Evolutionary conservation across 2,888 invertebrate genomes (phyloP).

Genomic region (Drosophila pegasa): DNA sequence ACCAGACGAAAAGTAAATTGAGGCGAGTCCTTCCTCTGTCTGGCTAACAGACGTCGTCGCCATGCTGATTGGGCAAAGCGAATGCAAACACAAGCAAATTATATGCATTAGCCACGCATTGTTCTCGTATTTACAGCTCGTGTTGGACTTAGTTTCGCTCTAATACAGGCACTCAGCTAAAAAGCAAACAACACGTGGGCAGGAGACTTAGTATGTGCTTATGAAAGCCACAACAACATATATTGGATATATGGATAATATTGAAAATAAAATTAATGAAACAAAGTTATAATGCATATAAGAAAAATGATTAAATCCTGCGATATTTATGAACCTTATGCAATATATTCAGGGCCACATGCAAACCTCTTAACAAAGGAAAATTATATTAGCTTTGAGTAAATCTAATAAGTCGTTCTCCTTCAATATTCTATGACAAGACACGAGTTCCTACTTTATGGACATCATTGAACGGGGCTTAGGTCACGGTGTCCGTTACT

Average conservation of each 20-base stretch:
- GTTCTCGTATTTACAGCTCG: slow-evolving; percentile 14
- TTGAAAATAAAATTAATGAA: too few relatives aligned
- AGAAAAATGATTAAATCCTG: too few relatives aligned
- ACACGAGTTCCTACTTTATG: neutral
- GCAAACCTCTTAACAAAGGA: too few relatives aligned
- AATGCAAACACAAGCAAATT: neutral
- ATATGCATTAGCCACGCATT: slow-evolving; percentile 23
- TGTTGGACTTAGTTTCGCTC: slow-evolving; percentile 19
- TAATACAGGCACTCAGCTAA: slow-evolving; percentile 47
- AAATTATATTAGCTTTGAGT: neutral
- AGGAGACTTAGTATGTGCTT: neutral
- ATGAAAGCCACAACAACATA: neutral
- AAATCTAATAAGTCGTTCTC: neutral
- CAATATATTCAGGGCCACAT: too few relatives aligned
- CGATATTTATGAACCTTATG: accelerated
- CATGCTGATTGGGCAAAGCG: neutral
- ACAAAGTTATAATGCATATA: too few relatives aligned
- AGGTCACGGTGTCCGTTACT: neutral
- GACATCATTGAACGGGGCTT: neutral
- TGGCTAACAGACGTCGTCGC: too few relatives aligned
- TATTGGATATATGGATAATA: too few relatives aligned
- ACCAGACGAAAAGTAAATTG: neutral
- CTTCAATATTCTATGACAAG: neutral
- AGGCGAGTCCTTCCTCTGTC: neutral
- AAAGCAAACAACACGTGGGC: slow-evolving; percentile 16